Conservation (phyloP, 1,140 invertebrate species). For the Bicyclus anynana region DNA sequence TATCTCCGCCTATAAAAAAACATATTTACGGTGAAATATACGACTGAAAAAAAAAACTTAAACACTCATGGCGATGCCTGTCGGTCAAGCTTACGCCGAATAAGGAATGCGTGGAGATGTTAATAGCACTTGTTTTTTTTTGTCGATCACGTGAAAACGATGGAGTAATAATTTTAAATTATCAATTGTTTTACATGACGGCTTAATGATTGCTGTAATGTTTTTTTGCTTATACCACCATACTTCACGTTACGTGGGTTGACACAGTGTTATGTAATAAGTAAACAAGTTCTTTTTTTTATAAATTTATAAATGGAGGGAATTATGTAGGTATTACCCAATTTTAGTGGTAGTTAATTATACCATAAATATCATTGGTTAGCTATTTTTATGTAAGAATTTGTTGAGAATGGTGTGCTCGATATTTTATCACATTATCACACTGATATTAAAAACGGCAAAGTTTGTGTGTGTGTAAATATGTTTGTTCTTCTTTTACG, state of each 20-base stretch:
- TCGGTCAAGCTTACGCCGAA: conserved; percentile 21
- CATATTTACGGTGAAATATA: conserved; percentile 28
- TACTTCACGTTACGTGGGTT: background rate
- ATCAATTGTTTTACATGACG: conserved; percentile 18
- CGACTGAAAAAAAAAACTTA: conserved; percentile 28
- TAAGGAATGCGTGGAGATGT: conserved; percentile 15
- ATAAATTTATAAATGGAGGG: too few relatives aligned
- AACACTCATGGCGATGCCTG: conserved; percentile 25
- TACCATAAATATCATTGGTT: too few relatives aligned
- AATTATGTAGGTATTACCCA: too few relatives aligned
- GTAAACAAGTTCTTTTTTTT: too few relatives aligned
- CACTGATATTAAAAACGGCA: too few relatives aligned
- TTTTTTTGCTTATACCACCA: background rate
- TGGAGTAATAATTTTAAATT: conserved; percentile 5
- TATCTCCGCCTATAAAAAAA: conserved; percentile 28
- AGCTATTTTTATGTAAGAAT: too few relatives aligned
- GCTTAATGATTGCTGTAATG: background rate
- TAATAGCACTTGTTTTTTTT: conserved; percentile 11
- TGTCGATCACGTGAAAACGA: background rate
- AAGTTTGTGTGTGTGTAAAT: too few relatives aligned
- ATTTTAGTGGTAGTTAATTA: too few relatives aligned
- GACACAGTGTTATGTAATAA: too few relatives aligned
- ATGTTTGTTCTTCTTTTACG: too few relatives aligned
- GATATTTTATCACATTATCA: too few relatives aligned
- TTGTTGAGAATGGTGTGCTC: too few relatives aligned